phyloP scores from a whole-genome alignment of 2,113 vertebrate species.

The Hypomesus transpacificus region DNA sequence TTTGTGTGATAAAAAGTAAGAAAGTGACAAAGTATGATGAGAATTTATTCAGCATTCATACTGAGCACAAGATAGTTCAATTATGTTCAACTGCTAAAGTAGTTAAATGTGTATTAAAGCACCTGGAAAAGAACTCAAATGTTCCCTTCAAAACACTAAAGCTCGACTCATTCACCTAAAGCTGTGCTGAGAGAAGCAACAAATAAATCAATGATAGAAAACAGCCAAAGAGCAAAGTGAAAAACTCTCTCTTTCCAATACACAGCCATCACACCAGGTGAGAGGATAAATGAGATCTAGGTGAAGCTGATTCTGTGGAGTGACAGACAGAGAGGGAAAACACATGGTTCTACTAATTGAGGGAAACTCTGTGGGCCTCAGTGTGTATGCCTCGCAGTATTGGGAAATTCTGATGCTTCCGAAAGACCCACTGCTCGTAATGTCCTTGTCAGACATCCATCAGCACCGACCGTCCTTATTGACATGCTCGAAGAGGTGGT shows the following conservation, averaged over 20 bases:
- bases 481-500: background rate
- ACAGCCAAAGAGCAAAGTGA: background rate
- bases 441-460: conserved; percentile 9
- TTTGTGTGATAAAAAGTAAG: no score
- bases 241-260: background rate
- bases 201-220: background rate
- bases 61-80: no score
- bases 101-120: no score
- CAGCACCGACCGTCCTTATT: background rate
- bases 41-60: no score
- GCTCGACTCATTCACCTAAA: background rate
- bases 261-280: conserved; percentile 49
- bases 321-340: conserved; percentile 23
- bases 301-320: conserved; percentile 28
- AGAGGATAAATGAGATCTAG: conserved; percentile 51
- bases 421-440: background rate
- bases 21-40: no score
- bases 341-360: conserved; percentile 17
- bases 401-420: conserved; percentile 1
- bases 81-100: no score
- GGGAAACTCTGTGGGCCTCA: no score
- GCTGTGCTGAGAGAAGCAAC: background rate
- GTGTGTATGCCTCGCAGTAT: background rate
- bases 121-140: no score
- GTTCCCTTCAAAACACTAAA: no score